Evolutionary conservation across 2,888 invertebrate species (phyloP).

Genomic region (Seira ritae): DNA sequence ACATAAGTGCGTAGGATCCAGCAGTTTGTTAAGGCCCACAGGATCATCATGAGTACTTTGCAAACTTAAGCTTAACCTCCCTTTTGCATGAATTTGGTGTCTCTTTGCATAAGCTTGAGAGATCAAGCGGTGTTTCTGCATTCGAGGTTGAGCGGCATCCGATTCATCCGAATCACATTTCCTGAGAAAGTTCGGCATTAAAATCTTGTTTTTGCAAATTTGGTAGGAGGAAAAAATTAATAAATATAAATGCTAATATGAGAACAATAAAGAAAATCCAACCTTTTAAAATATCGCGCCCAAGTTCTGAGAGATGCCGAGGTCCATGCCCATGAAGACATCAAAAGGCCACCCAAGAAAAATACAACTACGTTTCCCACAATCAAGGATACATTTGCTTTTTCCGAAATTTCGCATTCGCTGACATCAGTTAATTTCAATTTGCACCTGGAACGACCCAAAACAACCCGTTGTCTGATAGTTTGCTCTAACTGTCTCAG

Average conservation of each 20-base stretch:
- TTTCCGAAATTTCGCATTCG: conserved; percentile 66
- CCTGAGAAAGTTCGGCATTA: not conserved
- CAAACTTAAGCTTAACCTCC: conserved; percentile 90
- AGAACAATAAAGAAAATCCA: not conserved
- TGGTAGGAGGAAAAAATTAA: too few species aligned
- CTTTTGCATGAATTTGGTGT: conserved; percentile 87
- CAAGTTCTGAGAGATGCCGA: conserved; percentile 89
- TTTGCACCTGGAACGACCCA: conserved; percentile 60
- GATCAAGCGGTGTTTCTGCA: conserved; percentile 92
- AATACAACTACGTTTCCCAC: conserved; percentile 59
- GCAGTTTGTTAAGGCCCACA: conserved; percentile 78
- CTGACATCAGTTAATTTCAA: conserved; percentile 67
- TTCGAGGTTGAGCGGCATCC: conserved; percentile 63
- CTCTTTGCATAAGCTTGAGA: conserved; percentile 93
- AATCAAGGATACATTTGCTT: conserved; percentile 59
- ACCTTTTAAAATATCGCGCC: conserved; percentile 90
- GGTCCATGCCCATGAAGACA: conserved; percentile 97
- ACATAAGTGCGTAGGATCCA: conserved; percentile 69
- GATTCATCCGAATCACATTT: conserved; percentile 58
- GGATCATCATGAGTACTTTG: conserved; percentile 93
- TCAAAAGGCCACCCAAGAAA: conserved; percentile 83
- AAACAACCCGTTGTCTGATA: not conserved
- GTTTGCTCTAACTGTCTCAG: not conserved
- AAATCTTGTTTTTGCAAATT: not conserved
- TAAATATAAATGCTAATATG: not conserved